These are phyloP conservation scores for Platichthys flesus DNA, from an alignment of 2,113 vertebrate species.

Conservation along the genomic window DNA sequence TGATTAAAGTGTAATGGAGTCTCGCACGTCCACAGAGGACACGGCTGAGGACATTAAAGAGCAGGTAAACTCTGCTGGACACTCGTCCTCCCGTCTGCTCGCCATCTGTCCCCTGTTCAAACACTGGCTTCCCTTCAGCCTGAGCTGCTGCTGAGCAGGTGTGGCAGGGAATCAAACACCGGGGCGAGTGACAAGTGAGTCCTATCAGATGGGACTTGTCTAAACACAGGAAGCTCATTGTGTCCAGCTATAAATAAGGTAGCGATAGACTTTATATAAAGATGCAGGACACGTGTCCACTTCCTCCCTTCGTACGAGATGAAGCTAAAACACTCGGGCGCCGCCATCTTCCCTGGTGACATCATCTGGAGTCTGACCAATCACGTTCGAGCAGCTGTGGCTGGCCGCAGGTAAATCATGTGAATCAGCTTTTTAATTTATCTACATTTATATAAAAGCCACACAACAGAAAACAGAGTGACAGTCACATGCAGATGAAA, in stretches of 20 bases:
- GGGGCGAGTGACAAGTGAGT: not conserved
- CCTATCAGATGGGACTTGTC: constrained; percentile 16
- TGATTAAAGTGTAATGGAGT: constrained; percentile 26
- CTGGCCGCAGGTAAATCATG: too few species aligned
- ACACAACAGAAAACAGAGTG: too few species aligned
- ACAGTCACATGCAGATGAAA: too few species aligned
- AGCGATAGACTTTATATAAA: too few species aligned
- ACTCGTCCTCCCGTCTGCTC: constrained; percentile 15
- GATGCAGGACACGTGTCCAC: too few species aligned
- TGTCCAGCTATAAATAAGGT: not conserved
- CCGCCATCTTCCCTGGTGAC: too few species aligned
- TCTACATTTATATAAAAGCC: too few species aligned
- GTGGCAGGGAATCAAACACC: not conserved
- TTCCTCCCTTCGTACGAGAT: too few species aligned
- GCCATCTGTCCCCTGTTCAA: constrained; percentile 62
- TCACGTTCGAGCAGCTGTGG: too few species aligned
- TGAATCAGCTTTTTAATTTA: too few species aligned
- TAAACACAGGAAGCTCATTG: not conserved
- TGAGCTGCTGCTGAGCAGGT: constrained; percentile 26
- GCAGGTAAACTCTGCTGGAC: constrained; percentile 4
- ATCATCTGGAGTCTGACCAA: too few species aligned
- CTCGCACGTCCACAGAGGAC: not conserved
- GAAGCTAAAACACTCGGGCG: too few species aligned
- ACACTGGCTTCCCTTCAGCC: constrained; percentile 21
- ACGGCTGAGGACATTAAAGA: not conserved